These are phyloP conservation scores for Panurus biarmicus DNA, from an alignment of 2,113 vertebrate genomes.

Conservation along the genomic window DNA sequence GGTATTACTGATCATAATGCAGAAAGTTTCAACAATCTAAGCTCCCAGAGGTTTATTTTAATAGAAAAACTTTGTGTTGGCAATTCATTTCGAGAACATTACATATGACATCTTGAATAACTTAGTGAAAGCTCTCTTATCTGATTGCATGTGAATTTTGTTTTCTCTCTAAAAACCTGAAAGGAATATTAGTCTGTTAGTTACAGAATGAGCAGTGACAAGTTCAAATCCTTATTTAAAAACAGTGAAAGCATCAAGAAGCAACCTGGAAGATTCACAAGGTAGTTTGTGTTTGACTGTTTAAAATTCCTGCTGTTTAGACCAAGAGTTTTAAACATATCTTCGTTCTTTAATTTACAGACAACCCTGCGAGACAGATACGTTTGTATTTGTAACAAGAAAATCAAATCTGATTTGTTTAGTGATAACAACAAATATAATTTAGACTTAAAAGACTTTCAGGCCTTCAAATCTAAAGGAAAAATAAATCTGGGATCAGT, in stretches of 20 bases:
- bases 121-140: neutral
- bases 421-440: neutral
- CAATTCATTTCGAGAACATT: neutral
- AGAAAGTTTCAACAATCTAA: neutral
- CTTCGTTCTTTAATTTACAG: neutral
- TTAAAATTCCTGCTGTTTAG: conserved; percentile 5
- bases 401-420: conserved; percentile 27
- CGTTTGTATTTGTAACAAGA: neutral
- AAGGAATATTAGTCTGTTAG: neutral
- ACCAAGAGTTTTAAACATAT: neutral
- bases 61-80: neutral
- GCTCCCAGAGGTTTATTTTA: conserved; percentile 4
- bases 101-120: neutral
- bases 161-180: neutral
- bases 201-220: neutral
- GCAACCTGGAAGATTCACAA: neutral
- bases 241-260: neutral
- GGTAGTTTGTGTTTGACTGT: neutral
- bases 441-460: conserved; percentile 27
- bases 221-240: neutral
- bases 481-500: neutral
- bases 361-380: neutral
- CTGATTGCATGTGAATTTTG: neutral
- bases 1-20: neutral
- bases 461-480: neutral